Conservation (phyloP, 2,797 vertebrate species). For the Ptychadena robeensis region DNA sequence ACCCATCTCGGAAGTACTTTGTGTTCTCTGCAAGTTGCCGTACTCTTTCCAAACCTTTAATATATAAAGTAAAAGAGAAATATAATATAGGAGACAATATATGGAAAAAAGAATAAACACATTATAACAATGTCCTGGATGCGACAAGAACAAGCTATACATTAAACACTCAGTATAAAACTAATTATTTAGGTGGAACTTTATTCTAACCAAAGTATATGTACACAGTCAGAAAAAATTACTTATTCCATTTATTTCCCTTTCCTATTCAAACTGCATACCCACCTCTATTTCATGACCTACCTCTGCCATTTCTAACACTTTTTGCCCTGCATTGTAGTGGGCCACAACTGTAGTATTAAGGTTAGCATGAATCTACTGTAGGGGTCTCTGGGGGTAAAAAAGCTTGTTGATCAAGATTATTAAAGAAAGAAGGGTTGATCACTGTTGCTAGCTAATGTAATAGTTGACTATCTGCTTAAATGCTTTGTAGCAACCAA, state of each 20-base stretch:
- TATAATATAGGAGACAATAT: neutral
- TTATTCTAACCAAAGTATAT: no score
- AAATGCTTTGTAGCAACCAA: no score
- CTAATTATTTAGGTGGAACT: no score
- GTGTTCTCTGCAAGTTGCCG: slow-evolving; percentile 85
- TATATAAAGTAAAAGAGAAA: neutral
- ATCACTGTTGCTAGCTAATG: neutral
- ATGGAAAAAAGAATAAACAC: neutral
- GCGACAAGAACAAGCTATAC: neutral
- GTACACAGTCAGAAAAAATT: no score
- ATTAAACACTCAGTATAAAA: no score
- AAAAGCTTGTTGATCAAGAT: neutral
- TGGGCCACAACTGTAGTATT: neutral
- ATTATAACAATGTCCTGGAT: neutral
- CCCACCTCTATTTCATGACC: no score
- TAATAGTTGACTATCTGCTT: neutral
- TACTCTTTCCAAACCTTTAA: slow-evolving; percentile 82
- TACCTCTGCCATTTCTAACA: neutral
- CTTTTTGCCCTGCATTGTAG: neutral
- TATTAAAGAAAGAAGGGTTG: no score
- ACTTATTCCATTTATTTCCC: no score
- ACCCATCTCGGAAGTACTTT: slow-evolving; percentile 84
- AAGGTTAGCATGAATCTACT: neutral
- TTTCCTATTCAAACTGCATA: no score
- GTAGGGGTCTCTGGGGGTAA: neutral